Evolutionary conservation across 2,113 vertebrate species (phyloP), one percentile per base, ranked within the genome.

Genomic region (Syrrhaptes paradoxus): DNA sequence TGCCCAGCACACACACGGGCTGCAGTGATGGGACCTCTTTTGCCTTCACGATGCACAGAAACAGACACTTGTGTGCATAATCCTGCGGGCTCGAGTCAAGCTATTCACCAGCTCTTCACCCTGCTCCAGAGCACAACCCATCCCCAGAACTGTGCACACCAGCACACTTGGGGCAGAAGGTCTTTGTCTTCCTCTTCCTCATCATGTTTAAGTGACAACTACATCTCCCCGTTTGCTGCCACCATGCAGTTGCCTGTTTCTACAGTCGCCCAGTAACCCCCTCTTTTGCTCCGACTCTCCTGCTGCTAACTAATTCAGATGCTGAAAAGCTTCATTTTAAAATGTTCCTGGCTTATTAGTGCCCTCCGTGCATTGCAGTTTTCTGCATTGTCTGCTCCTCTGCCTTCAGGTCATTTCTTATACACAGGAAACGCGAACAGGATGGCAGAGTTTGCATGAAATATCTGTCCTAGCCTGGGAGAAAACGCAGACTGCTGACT

Each of bases 391-490:
- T 81, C 70, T 92, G 68, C 61, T 93, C 63, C 66, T 86, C 85
- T 13, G 41, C 79, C 79, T 81, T 58, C 4, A 2, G 76, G 67
- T 81, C 58, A 77, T 82, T 90, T 68, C 74, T 84, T 82, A 70
- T 20, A 61, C 36, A 62, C 86, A 87, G 90, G 96, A 95, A 90
- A 95, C 51, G 45, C 94, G 86, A 84, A 48, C 73, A 88, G 91
- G 78, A 95, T 68, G 68, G 93, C 34, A 31, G 76, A 70, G 73
- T 85, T 90, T 94, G 70, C 48, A 48, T 79, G 62, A 88, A 94
- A 93, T 94, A 93, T 87, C 93, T 95, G 10, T 76, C 49, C 62
- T 71, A 57, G 90, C 66, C 76, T 89, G 87, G 87, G 87, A 95
- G 87, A 79, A 95, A 91, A 78, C 0, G 0, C 84, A 87, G 58